Base-by-base conservation (phyloP, 2,888 invertebrate species). In the Eristalis intricaria region DNA sequence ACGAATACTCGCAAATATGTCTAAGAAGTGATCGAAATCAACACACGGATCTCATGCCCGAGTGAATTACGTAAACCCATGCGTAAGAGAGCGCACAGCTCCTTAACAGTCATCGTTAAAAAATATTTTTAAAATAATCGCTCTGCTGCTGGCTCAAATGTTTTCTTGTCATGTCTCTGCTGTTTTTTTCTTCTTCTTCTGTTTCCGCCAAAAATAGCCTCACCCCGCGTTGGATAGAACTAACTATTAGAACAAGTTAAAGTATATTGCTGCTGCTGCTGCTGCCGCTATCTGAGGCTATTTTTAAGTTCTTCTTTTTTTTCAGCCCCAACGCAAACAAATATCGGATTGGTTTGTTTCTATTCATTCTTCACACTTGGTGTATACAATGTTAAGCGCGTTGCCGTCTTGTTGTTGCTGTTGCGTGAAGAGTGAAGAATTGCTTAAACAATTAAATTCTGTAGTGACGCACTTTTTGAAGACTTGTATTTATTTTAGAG, bases 341-440 rank as follows among this genome's bases (percentile, higher is more conserved):
- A 85, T 35, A 68, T 85, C 81, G 65, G 75, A 84, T 75, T 84
- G 75, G 79, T 70, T 84, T 81, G 76, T 64, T 79, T 69, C 43
- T 19, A 60, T 78, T 78, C 69, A 23, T 22, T 32, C 61, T 43
- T 66, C 38, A 38, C 35, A 60, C 66, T 13, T 29, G 35, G 65
- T 74, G 65, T 64, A 63, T 32, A 64, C 32, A 50, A 63, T 5
- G 56, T 13, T 8, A 23, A 64, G 40, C 65, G 40, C 65, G 58
- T 35, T 35, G n/a, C 22, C 63, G 61, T 23, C 29, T 74, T 65
- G 50, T 65, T 15, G 32, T 50, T 60, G 23, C 61, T 40, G n/a
- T 68, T 68, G 23, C 63, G 29, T 38, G 71, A n/a, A 43, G 43
- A 73, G 50, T 19, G 26, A 26, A 70, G 40, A 63, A 56, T 63